Evolutionary conservation across 2,888 invertebrate species (phyloP).

Genomic region (Yponomeuta plumbellus): DNA sequence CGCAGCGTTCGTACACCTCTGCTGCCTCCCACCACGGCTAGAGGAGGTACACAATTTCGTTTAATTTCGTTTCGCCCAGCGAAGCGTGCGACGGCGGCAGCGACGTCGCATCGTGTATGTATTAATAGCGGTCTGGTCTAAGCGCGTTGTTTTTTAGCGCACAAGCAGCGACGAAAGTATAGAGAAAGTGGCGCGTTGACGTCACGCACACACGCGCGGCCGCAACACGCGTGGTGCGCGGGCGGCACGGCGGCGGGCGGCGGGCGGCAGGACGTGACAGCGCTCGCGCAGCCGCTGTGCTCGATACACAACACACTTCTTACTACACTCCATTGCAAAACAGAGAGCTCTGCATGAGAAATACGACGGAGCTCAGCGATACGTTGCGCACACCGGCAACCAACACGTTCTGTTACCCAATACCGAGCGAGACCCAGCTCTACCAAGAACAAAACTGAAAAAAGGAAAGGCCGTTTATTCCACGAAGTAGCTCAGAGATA

Average conservation of each 20-base stretch:
- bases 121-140: constrained; percentile 61
- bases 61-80: constrained; percentile 52
- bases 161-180: constrained; percentile 72
- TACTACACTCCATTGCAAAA: constrained; percentile 56
- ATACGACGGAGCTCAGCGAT: constrained; percentile 53
- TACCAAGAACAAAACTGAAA: constrained; percentile 31
- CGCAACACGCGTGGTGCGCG: constrained; percentile 43
- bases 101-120: constrained; percentile 53
- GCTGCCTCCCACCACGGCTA: background rate
- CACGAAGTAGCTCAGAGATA: constrained; percentile 12
- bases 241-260: background rate
- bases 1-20: background rate
- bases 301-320: constrained; percentile 56
- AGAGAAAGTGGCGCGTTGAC: constrained; percentile 75
- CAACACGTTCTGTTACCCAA: constrained; percentile 71
- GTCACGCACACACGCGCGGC: constrained; percentile 70
- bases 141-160: constrained; percentile 70
- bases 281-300: constrained; percentile 26
- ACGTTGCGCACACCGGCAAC: constrained; percentile 55
- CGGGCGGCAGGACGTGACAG: constrained; percentile 5
- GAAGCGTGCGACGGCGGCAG: constrained; percentile 46
- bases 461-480: background rate
- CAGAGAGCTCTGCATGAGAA: constrained; percentile 56
- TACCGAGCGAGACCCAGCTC: constrained; percentile 32
- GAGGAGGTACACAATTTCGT: constrained; percentile 60